phyloP scores from a whole-genome alignment of 2,113 vertebrate genomes.

The Calidris pygmaea region DNA sequence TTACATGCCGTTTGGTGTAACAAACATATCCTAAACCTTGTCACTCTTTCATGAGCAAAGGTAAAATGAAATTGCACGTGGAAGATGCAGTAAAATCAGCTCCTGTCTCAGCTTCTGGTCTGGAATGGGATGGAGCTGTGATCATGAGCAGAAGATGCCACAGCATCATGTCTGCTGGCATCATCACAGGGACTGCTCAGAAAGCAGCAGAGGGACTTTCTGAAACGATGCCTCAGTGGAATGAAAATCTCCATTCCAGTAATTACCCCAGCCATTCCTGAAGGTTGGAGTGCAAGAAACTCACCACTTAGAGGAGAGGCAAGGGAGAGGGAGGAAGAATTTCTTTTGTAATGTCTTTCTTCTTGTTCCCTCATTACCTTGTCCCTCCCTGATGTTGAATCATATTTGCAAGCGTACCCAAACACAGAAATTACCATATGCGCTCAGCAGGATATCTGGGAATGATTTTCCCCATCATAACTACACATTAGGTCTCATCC shows the following conservation, averaged over 20 bases:
- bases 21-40: neutral
- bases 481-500: neutral
- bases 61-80: neutral
- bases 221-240: neutral
- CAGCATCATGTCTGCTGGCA: neutral
- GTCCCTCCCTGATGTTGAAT: neutral
- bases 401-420: neutral
- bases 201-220: neutral
- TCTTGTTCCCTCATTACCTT: neutral
- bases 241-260: neutral
- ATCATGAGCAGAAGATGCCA: neutral
- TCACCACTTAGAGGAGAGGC: neutral
- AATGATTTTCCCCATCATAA: neutral
- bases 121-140: neutral
- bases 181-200: neutral
- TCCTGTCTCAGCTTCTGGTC: neutral
- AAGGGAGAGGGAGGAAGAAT: neutral
- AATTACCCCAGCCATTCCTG: neutral
- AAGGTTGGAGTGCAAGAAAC: neutral
- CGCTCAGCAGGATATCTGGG: neutral
- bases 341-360: neutral
- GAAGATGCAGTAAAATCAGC: neutral
- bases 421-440: constrained; percentile 8
- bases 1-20: neutral
- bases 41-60: neutral